Evolutionary conservation across 2,797 vertebrate genomes (phyloP).

Genomic region (Megalops cyprinoides): DNA sequence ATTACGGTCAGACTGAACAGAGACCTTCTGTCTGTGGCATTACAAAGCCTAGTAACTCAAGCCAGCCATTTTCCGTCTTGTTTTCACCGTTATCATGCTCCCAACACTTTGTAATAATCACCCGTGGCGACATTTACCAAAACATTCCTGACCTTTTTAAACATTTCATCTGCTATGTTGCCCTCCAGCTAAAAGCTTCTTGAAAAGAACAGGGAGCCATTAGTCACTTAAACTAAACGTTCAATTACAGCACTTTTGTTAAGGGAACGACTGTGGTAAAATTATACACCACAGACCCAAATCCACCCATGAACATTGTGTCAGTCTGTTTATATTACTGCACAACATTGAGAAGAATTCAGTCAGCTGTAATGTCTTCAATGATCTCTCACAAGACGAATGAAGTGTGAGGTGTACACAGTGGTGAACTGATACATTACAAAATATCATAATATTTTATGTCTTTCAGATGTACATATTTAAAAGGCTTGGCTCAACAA

Average conservation of each 20-base stretch:
- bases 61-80: neutral
- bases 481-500: neutral
- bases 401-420: neutral
- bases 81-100: neutral
- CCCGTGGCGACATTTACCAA: neutral
- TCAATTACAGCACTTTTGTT: neutral
- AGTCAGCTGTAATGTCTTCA: neutral
- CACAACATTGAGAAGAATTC: neutral
- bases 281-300: neutral
- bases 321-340: neutral
- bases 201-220: neutral
- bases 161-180: neutral
- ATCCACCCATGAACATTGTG: neutral
- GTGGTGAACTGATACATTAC: neutral
- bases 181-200: constrained; percentile 1
- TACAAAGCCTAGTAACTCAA: neutral
- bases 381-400: constrained; percentile 15
- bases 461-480: constrained; percentile 1
- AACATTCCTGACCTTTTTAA: constrained; percentile 6
- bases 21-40: neutral
- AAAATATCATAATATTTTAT: neutral
- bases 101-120: neutral
- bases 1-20: neutral
- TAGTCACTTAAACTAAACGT: constrained; percentile 1
- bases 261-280: neutral